Evolutionary conservation across 2,888 invertebrate species (phyloP).

Genomic region (Seladonia tumulorum): DNA sequence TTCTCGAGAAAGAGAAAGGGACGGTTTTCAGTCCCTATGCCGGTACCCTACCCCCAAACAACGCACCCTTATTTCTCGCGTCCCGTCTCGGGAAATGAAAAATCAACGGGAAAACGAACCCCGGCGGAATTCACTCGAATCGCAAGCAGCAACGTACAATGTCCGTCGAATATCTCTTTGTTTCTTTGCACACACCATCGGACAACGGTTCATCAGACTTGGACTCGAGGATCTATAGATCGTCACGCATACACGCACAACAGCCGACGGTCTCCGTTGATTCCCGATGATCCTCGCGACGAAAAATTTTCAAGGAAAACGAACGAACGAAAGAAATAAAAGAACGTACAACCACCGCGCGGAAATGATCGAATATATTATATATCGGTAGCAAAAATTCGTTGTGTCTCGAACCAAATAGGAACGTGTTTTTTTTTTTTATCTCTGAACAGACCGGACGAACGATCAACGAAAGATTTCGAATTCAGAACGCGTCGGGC

Average conservation of each 20-base stretch:
- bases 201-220: slow-evolving; percentile 59
- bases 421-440: slow-evolving; percentile 26
- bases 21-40: background rate
- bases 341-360: background rate
- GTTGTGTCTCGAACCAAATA: slow-evolving; percentile 34
- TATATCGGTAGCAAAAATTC: background rate
- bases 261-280: slow-evolving; percentile 47
- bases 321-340: background rate
- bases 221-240: slow-evolving; percentile 58
- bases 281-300: slow-evolving; percentile 40
- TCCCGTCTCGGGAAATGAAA: background rate
- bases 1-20: background rate
- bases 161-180: slow-evolving; percentile 19
- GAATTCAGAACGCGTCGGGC: slow-evolving; percentile 31
- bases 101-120: slow-evolving; percentile 36
- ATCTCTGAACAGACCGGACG: background rate
- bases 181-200: slow-evolving; percentile 35
- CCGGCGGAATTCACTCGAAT: slow-evolving; percentile 50
- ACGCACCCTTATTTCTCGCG: no score
- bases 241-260: slow-evolving; percentile 38
- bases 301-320: background rate
- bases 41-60: background rate
- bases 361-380: background rate
- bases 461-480: slow-evolving; percentile 24
- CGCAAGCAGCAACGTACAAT: slow-evolving; percentile 41